Percentiles rank a stretch among this genome's conserved stretches.
Conservation (phyloP, 2,888 invertebrate genomes). For the Euzophera pinguis region DNA sequence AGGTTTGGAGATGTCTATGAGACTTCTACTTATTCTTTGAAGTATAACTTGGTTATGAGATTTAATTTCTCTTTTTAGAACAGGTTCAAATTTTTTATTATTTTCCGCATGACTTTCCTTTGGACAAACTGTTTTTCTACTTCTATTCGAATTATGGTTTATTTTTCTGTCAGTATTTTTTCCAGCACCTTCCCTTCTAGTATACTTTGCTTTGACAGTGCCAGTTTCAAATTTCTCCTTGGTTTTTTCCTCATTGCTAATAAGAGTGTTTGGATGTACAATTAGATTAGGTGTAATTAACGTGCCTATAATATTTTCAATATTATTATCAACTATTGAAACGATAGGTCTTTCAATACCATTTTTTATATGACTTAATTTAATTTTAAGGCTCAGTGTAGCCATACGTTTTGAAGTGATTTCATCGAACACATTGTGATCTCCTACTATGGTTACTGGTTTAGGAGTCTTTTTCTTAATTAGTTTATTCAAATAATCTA, state of each 20-base stretch:
- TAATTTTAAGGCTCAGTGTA: constrained; percentile 44
- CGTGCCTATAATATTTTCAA: constrained; percentile 21
- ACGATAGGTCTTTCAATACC: constrained; percentile 26
- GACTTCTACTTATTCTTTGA: constrained; percentile 17
- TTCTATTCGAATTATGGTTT: not conserved
- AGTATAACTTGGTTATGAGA: constrained; percentile 5
- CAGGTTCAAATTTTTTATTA: constrained; percentile 1
- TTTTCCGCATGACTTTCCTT: not conserved
- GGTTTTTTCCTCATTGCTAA: constrained; percentile 16
- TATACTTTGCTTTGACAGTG: constrained; percentile 38
- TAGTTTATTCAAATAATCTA: constrained; percentile 44
- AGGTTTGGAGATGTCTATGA: constrained; percentile 33
- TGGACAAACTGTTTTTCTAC: not conserved
- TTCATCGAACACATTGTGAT: constrained; percentile 50
- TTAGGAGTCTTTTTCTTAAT: constrained; percentile 19
- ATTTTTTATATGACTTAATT: constrained; percentile 41
- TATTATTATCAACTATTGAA: constrained; percentile 23
- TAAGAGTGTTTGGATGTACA: constrained; percentile 16
- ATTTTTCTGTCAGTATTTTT: not conserved
- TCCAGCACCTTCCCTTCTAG: constrained; percentile 16
- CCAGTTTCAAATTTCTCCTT: constrained; percentile 26
- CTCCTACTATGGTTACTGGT: constrained; percentile 31
- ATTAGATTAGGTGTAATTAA: constrained; percentile 21
- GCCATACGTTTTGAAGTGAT: constrained; percentile 49
- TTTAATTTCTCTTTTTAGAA: not conserved